A percentile compares a stretch with the other conserved stretches of the same genome.
Conservation (phyloP, 2,113 vertebrate genomes). For the Podarcis raffonei region DNA sequence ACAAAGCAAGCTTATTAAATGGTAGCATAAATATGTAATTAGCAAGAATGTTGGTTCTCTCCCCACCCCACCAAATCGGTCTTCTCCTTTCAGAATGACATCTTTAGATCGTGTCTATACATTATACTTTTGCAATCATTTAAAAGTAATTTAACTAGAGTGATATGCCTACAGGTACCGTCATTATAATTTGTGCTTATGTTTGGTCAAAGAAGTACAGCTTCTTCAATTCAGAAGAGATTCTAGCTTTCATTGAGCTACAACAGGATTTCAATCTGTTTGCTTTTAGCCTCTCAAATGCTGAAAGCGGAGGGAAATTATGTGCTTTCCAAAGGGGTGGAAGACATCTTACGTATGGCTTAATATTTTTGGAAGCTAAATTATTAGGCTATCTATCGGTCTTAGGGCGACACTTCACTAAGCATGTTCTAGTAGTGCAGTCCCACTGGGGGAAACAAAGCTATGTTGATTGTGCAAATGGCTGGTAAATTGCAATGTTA, state of each 20-base stretch:
- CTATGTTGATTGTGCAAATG: neutral
- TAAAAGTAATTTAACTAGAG: constrained; percentile 13
- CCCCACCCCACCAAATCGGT: neutral
- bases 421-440: neutral
- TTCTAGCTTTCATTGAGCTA: neutral
- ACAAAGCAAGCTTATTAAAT: constrained; percentile 14
- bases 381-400: neutral
- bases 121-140: neutral
- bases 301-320: neutral
- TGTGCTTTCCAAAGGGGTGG: too few species aligned
- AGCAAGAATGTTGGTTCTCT: constrained; percentile 11
- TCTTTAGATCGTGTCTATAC: neutral
- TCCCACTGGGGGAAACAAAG: neutral
- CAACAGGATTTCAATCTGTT: neutral
- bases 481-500: neutral
- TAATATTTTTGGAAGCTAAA: neutral
- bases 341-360: neutral
- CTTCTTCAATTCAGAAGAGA: neutral
- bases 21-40: constrained; percentile 18
- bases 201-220: neutral
- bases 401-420: neutral
- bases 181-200: neutral
- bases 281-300: neutral
- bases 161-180: constrained; percentile 23
- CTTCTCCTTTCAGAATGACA: constrained; percentile 34